These are phyloP conservation scores for Ochropacha duplaris DNA, from an alignment of 2,888 invertebrate genomes.

Conservation along the genomic window DNA sequence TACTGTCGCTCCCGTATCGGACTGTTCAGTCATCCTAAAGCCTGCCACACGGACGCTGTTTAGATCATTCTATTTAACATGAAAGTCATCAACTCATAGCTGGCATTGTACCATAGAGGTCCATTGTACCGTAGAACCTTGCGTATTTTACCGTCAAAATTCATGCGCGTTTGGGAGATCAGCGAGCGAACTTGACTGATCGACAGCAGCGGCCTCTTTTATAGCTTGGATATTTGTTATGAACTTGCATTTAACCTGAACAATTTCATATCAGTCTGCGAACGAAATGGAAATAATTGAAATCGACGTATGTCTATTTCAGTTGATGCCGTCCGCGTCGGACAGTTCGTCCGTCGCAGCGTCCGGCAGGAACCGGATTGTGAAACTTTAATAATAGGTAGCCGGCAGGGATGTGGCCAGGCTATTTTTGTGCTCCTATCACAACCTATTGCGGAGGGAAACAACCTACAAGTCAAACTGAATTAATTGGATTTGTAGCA, in stretches of 20 bases:
- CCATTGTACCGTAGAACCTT: no score
- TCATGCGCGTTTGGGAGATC: no score
- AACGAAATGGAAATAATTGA: slow-evolving; percentile 20
- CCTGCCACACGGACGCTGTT: no score
- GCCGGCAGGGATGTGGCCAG: slow-evolving; percentile 28
- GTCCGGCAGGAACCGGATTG: slow-evolving; percentile 27
- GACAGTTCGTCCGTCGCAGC: slow-evolving; percentile 31
- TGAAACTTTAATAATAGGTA: slow-evolving; percentile 55
- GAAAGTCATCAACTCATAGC: no score
- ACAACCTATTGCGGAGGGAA: not conserved
- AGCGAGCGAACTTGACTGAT: no score
- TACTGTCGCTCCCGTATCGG: no score
- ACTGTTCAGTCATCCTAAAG: no score
- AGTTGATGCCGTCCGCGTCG: slow-evolving; percentile 9
- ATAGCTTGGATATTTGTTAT: no score
- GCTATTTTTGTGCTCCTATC: slow-evolving; percentile 24
- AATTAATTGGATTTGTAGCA: not conserved
- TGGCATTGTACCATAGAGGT: no score
- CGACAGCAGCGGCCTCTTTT: no score
- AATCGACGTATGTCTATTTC: slow-evolving; percentile 40
- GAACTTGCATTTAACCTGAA: not conserved
- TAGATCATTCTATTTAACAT: no score
- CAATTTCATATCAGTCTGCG: not conserved
- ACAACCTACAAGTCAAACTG: not conserved
- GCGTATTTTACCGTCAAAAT: no score